Evolutionary conservation across 2,888 invertebrate genomes (phyloP).

Genomic region (Amblyjoppa proteus): DNA sequence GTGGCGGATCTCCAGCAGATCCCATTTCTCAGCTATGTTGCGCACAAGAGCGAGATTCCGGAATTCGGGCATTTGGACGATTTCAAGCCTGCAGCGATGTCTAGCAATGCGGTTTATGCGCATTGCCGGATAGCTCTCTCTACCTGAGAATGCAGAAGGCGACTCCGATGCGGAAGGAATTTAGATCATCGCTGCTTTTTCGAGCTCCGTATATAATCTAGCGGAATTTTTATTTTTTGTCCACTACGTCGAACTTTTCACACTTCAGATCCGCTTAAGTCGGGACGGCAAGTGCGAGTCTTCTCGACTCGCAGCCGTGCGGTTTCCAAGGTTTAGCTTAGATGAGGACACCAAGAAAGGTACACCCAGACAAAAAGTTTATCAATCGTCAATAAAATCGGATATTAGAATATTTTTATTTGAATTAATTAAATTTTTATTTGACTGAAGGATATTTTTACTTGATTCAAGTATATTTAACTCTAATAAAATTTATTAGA

Average conservation of each 20-base stretch:
- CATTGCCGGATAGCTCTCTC: background rate
- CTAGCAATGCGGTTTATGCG: slow-evolving; percentile 18
- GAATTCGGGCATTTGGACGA: slow-evolving; percentile 18
- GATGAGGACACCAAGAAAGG: background rate
- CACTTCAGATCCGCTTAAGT: too few relatives aligned
- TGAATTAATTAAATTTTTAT: too few relatives aligned
- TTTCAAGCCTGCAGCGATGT: slow-evolving; percentile 8
- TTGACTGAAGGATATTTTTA: too few relatives aligned
- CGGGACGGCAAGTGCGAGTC: too few relatives aligned
- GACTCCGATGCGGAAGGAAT: background rate
- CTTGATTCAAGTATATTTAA: too few relatives aligned
- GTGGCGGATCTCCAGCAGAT: background rate
- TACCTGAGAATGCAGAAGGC: slow-evolving; percentile 12
- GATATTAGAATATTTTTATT: too few relatives aligned
- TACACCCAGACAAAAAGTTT: too few relatives aligned
- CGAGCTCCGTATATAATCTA: background rate
- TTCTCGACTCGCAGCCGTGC: too few relatives aligned
- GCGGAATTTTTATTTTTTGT: background rate
- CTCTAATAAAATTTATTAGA: too few relatives aligned
- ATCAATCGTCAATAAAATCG: too few relatives aligned
- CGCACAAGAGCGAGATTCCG: slow-evolving; percentile 13
- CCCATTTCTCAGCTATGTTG: slow-evolving; percentile 1
- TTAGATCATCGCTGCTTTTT: slow-evolving; percentile 1
- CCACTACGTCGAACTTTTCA: background rate
- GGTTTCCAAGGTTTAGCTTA: too few relatives aligned